phyloP scores from a whole-genome alignment of 2,888 invertebrate genomes.

The Melitaea athalia region DNA sequence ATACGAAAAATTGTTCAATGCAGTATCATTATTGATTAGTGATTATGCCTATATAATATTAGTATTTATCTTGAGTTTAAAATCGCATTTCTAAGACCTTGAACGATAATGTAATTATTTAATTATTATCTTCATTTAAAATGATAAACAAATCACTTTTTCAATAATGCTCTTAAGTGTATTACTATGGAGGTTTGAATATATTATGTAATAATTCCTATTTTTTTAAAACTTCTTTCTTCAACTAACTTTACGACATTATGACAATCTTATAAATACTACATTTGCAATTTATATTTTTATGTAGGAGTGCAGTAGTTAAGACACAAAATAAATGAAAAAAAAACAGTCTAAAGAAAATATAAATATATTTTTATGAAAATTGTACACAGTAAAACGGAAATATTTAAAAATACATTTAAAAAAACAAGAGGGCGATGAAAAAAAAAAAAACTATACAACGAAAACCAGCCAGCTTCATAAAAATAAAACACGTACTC shows the following conservation, averaged over 20 bases:
- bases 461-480: neutral
- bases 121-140: neutral
- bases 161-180: no score
- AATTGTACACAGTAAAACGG: no score
- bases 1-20: neutral
- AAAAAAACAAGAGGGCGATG: neutral
- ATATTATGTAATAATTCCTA: no score
- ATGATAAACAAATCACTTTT: no score
- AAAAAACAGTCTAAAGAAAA: neutral
- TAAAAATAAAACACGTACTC: neutral
- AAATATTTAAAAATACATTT: neutral
- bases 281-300: no score
- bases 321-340: no score
- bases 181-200: no score
- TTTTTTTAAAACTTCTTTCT: no score
- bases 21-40: neutral
- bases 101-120: constrained; percentile 3
- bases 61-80: neutral
- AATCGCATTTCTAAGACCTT: constrained; percentile 7
- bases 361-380: neutral
- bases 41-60: neutral
- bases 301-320: no score
- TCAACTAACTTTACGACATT: no score
- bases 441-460: neutral
- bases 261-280: no score